Evolutionary conservation across 2,113 vertebrate species (phyloP).

Genomic region (Lipophrys pholis): DNA sequence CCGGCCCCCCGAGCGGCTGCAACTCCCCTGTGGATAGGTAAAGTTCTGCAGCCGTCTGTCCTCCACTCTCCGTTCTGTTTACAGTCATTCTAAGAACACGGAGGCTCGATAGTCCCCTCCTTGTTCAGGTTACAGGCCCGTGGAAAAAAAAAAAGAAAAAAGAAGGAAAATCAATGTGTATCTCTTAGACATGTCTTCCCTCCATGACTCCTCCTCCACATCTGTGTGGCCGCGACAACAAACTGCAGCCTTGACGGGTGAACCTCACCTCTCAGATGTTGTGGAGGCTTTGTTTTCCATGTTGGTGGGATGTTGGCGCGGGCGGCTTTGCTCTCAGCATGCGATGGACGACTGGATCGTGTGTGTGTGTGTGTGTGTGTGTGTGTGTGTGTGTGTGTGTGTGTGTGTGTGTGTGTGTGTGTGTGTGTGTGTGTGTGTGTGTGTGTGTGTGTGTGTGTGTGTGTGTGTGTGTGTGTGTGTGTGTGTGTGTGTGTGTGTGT

Average conservation of each 20-base stretch:
- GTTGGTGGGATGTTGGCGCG: conserved; percentile 47
- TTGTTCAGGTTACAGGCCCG: background rate
- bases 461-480: conserved; percentile 1
- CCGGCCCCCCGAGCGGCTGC: conserved; percentile 84
- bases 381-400: conserved; percentile 7
- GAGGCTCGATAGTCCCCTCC: background rate
- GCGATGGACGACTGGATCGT: conserved; percentile 6
- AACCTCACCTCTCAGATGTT: conserved; percentile 57
- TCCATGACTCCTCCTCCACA: conserved; percentile 41
- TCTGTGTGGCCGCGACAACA: conserved; percentile 56
- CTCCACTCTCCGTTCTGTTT: background rate
- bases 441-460: conserved; percentile 1
- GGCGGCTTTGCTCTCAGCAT: conserved; percentile 51
- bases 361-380: conserved; percentile 10
- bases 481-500: conserved; percentile 4
- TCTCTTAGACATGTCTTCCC: conserved; percentile 11
- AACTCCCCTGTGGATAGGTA: conserved; percentile 92
- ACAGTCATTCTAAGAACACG: background rate
- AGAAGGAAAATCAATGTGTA: conserved; percentile 7
- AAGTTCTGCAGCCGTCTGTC: background rate
- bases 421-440: conserved; percentile 3
- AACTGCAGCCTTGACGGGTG: conserved; percentile 29
- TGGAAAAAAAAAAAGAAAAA: too few species aligned
- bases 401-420: conserved; percentile 5
- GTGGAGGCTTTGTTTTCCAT: conserved; percentile 49